Evolutionary conservation across 2,113 vertebrate species (phyloP).

Genomic region (Callipepla californica): DNA sequence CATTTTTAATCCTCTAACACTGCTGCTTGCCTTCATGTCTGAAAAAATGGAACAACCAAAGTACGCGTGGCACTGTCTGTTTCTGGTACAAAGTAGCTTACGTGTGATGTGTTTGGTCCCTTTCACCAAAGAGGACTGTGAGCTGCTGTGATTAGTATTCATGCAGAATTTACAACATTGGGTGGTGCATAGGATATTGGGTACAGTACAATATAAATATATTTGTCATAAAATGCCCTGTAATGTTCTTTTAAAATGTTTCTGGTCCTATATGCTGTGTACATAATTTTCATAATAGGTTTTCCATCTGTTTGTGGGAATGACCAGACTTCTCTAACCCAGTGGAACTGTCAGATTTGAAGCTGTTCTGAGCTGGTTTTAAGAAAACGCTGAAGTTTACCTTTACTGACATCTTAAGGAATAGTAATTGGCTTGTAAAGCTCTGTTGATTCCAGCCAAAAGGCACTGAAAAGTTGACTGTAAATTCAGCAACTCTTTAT

Average conservation of each 20-base stretch:
- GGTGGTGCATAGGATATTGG: neutral
- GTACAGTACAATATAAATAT: neutral
- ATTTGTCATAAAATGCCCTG: neutral
- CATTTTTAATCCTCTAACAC: neutral
- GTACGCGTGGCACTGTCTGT: fast-evolving
- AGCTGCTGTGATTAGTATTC: neutral
- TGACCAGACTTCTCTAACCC: neutral
- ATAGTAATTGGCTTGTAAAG: neutral
- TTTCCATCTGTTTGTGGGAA: neutral
- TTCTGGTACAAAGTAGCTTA: neutral
- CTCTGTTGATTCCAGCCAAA: neutral
- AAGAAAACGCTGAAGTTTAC: neutral
- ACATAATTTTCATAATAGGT: fast-evolving
- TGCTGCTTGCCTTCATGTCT: neutral
- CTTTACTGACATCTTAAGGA: neutral
- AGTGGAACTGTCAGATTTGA: neutral
- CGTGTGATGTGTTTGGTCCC: neutral
- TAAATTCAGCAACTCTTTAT: neutral
- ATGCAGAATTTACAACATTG: neutral
- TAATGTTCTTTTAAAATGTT: neutral
- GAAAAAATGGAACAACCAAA: neutral
- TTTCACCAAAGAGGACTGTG: neutral
- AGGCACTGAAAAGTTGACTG: neutral
- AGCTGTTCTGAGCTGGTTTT: neutral
- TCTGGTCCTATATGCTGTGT: neutral